Percentiles rank a stretch among this genome's conserved stretches.
Evolutionary conservation across 2,888 invertebrate genomes (phyloP).

Genomic region (Spicauda simplicius): DNA sequence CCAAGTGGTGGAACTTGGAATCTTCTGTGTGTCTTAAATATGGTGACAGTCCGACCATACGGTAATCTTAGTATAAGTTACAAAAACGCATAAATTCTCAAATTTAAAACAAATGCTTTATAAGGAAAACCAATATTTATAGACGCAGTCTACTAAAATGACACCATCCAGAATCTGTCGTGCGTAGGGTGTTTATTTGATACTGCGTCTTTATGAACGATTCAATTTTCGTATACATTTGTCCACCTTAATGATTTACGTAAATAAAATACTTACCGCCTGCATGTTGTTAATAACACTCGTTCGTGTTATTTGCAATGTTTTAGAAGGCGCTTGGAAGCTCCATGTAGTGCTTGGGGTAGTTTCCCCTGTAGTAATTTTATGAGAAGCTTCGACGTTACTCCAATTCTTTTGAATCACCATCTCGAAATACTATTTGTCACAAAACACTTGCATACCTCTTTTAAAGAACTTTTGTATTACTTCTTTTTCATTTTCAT

Average conservation of each 20-base stretch:
- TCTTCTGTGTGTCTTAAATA: too few species aligned
- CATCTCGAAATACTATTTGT: conserved; percentile 61
- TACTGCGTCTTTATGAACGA: too few species aligned
- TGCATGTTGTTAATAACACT: conserved; percentile 65
- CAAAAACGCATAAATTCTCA: too few species aligned
- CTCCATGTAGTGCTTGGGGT: conserved; percentile 64
- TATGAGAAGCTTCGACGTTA: conserved; percentile 64
- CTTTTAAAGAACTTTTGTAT: background rate
- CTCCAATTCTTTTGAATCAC: conserved; percentile 78
- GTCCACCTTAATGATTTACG: background rate
- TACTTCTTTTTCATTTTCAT: background rate
- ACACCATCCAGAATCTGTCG: too few species aligned
- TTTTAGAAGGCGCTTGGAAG: conserved; percentile 68
- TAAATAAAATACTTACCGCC: conserved; percentile 54
- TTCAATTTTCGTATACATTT: background rate
- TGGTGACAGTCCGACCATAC: too few species aligned
- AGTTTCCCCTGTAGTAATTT: conserved; percentile 58
- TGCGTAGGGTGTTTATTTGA: too few species aligned
- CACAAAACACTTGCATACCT: conserved; percentile 22
- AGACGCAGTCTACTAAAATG: too few species aligned
- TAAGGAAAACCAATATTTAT: too few species aligned
- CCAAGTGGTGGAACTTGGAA: too few species aligned
- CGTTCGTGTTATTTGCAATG: conserved; percentile 57
- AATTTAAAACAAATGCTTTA: too few species aligned
- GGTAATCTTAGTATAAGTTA: too few species aligned